Conservation (phyloP, 2,888 invertebrate species). For the Nymphalis urticae region DNA sequence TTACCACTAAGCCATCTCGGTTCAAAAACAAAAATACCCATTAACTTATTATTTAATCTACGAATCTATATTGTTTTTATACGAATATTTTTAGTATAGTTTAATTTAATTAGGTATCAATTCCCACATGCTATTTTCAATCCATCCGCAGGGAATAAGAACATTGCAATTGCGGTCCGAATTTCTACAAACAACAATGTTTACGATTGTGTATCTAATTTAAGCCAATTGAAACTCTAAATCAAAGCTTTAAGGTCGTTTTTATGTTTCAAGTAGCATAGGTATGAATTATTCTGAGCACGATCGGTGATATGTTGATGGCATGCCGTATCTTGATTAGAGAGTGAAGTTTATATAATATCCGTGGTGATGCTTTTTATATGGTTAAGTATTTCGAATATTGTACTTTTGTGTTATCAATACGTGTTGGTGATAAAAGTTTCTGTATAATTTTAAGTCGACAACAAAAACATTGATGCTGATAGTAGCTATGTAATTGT, state of each 20-base stretch:
- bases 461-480: no score
- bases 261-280: not conserved
- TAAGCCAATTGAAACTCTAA: not conserved
- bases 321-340: slow-evolving; percentile 19
- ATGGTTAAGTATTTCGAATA: not conserved
- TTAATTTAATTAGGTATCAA: not conserved
- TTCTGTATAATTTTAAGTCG: no score
- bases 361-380: not conserved
- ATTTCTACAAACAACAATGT: not conserved
- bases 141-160: not conserved
- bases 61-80: no score
- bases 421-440: no score
- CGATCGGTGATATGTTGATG: slow-evolving; percentile 20
- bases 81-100: no score
- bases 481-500: no score
- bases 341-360: slow-evolving; percentile 15
- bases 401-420: not conserved
- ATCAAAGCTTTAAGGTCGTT: not conserved
- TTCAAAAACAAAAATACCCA: no score
- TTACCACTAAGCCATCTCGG: no score
- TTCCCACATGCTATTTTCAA: not conserved
- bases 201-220: not conserved
- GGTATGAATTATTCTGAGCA: slow-evolving; percentile 19
- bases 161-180: slow-evolving; percentile 3
- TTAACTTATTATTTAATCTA: no score